Evolutionary conservation across 2,888 invertebrate species (phyloP).

Genomic region (Sussaba pulchella): DNA sequence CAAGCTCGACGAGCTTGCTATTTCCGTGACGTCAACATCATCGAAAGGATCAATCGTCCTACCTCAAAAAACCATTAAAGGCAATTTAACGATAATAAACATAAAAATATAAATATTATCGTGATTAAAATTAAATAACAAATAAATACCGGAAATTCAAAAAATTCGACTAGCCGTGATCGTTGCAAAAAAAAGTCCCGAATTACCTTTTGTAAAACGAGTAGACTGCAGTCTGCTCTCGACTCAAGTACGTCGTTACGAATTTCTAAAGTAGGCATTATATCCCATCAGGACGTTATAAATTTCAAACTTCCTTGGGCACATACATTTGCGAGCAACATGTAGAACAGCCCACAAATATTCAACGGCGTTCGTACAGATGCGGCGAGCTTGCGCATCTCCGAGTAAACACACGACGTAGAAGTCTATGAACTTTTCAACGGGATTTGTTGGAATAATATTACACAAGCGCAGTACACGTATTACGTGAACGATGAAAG

Average conservation of each 20-base stretch:
- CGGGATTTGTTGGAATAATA: conserved; percentile 9
- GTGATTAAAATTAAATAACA: too few species aligned
- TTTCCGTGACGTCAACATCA: too few species aligned
- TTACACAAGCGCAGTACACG: conserved; percentile 2
- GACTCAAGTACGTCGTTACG: too few species aligned
- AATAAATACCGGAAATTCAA: too few species aligned
- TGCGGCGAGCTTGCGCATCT: neutral
- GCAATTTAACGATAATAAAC: too few species aligned
- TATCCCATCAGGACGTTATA: neutral
- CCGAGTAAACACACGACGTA: neutral
- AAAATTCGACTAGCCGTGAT: too few species aligned
- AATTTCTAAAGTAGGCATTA: too few species aligned
- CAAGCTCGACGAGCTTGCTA: too few species aligned
- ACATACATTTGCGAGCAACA: neutral
- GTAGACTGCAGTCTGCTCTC: too few species aligned
- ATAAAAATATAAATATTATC: neutral
- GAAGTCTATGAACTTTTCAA: neutral
- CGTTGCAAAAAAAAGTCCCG: too few species aligned
- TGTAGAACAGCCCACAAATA: neutral
- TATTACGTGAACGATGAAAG: neutral
- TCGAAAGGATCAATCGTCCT: too few species aligned
- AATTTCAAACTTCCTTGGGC: neutral
- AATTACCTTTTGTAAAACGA: neutral
- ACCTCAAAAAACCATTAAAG: too few species aligned
- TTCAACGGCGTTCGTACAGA: neutral